Base-by-base conservation (phyloP, 2,888 invertebrate species). In the Lacanobia wlatinum region DNA sequence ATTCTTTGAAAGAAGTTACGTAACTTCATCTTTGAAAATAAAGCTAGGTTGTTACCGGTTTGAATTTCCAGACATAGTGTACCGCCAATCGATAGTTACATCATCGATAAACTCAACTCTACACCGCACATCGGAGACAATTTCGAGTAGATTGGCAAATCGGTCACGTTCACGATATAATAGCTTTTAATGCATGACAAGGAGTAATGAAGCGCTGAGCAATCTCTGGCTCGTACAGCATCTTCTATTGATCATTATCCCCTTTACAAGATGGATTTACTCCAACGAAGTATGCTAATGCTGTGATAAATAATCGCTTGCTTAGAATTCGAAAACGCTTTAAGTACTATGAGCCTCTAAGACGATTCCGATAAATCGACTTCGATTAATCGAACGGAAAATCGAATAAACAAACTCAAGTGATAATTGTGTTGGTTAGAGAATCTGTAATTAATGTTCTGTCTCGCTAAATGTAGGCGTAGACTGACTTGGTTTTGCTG, bases 181-280 rank as follows among this genome's bases (percentile, higher is more conserved):
- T 85, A 73, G 86, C 87, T 80, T 88, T 88, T 90, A 90, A 90
- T 90, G 88, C 88, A 90, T 88, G 88, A 84, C 86, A 87, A 87
- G 82, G 73, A 82, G 88, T 89, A 90, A 90, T 88, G 86, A 88
- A 83, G 79, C 84, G 85, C 82, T 84, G 82, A 80, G 69, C 82
- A 84, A 87, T 88, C 82, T 86, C 79, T 76, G 56, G 66, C 60
- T 71, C 46, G 46, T 62, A 62, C 74, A 76, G 76, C 63, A 73
- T 78, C 73, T 70, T 73, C 71, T 68, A 74, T 78, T 65, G 75
- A 81, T 81, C 73, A 78, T 83, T 76, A 73, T 75, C 76, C 71
- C 62, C 76, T 76, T 76, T 82, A 73, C 70, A 72, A 78, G 76
- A 73, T 73, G 69, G 75, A 78, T 83, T 84, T 79, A 73, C 73